Evolutionary conservation across 2,888 invertebrate genomes (phyloP).

Genomic region (Protodeltote pygarga): DNA sequence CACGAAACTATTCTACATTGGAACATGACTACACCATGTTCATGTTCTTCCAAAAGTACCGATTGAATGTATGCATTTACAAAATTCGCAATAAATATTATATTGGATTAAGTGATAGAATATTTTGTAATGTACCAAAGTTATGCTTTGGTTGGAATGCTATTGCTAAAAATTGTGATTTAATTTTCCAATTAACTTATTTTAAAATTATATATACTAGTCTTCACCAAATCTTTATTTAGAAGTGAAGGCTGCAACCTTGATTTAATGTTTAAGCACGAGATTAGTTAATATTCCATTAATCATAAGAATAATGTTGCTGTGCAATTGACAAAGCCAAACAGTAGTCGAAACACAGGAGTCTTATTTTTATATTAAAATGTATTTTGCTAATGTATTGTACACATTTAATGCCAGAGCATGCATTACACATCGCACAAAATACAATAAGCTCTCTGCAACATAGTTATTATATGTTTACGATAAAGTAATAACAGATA

Average conservation of each 20-base stretch:
- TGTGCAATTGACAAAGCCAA: constrained; percentile 60
- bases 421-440: constrained; percentile 32
- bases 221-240: constrained; percentile 62
- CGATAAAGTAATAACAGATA: constrained; percentile 60
- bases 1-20: too few relatives aligned
- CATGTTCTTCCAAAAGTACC: constrained; percentile 7
- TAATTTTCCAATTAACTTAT: constrained; percentile 36
- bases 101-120: constrained; percentile 25
- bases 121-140: constrained; percentile 51
- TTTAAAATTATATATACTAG: constrained; percentile 46
- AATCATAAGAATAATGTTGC: constrained; percentile 48
- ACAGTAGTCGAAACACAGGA: constrained; percentile 43
- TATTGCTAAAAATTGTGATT: constrained; percentile 47
- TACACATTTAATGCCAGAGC: constrained; percentile 29
- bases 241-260: constrained; percentile 56
- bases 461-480: constrained; percentile 46
- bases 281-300: constrained; percentile 41
- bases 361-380: constrained; percentile 54
- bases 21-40: background rate
- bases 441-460: constrained; percentile 51
- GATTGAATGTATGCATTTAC: constrained; percentile 25
- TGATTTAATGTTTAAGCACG: constrained; percentile 33
- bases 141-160: constrained; percentile 34
- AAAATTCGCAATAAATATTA: constrained; percentile 28
- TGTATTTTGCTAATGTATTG: constrained; percentile 48